phyloP scores from a whole-genome alignment of 1,140 invertebrate species.

The Drosophila melanica region DNA sequence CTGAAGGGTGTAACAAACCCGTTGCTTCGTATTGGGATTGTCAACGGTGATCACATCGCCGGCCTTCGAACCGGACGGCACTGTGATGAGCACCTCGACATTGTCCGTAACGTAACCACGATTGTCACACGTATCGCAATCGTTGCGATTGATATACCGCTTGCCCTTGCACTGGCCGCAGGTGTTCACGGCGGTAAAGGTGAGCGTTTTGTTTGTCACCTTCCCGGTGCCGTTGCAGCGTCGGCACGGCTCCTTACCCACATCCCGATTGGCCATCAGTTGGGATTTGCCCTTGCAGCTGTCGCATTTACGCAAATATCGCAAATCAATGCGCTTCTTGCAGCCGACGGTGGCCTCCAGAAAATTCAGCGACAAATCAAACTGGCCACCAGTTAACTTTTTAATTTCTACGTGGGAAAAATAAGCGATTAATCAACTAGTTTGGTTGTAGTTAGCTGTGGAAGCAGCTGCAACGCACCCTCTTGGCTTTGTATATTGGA shows the following conservation, averaged over 20 bases:
- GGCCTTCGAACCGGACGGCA: conserved; percentile 66
- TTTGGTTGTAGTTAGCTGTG: not conserved
- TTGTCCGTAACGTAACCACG: conserved; percentile 60
- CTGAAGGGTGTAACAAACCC: conserved; percentile 55
- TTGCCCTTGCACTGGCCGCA: conserved; percentile 74
- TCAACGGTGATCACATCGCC: conserved; percentile 68
- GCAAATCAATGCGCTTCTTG: conserved; percentile 66
- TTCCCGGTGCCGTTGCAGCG: conserved; percentile 75
- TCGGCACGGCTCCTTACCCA: conserved; percentile 68
- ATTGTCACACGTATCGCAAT: conserved; percentile 70
- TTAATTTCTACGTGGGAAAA: conserved; percentile 46
- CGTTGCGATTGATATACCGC: conserved; percentile 70
- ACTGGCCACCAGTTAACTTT: conserved; percentile 49
- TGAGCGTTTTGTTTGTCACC: conserved; percentile 58
- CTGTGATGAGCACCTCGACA: conserved; percentile 56
- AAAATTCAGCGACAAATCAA: conserved; percentile 57
- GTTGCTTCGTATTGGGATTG: conserved; percentile 70
- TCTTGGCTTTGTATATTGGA: conserved; percentile 16
- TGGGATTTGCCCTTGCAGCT: conserved; percentile 75
- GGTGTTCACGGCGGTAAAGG: conserved; percentile 44
- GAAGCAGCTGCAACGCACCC: conserved; percentile 27
- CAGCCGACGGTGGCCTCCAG: conserved; percentile 69
- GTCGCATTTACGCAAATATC: conserved; percentile 68
- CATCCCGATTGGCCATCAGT: conserved; percentile 56
- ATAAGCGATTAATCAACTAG: not conserved